phyloP scores from a whole-genome alignment of 1,140 invertebrate species.

The Muscidifurax raptorellus region DNA sequence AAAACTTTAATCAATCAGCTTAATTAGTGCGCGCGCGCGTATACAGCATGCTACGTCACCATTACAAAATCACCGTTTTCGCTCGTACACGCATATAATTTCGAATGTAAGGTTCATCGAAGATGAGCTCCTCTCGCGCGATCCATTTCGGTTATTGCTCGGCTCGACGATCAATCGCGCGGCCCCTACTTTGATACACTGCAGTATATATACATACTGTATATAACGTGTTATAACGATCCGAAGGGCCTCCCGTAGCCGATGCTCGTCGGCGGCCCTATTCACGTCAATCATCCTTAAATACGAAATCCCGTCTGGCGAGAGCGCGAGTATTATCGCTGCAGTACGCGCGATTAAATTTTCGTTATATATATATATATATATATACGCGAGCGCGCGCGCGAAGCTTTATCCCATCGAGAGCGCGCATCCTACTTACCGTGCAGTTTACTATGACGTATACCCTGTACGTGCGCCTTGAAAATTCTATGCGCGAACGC shows the following conservation, averaged over 20 bases:
- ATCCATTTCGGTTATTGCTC: slow-evolving; percentile 29
- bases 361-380: not conserved
- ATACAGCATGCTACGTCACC: too few relatives aligned
- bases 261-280: not conserved
- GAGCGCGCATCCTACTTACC: not conserved
- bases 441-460: too few relatives aligned
- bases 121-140: not conserved
- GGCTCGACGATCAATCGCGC: not conserved
- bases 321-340: not conserved
- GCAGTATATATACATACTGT: too few relatives aligned
- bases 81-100: too few relatives aligned
- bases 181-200: not conserved
- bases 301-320: not conserved
- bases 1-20: not conserved
- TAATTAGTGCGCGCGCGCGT: not conserved
- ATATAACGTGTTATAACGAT: slow-evolving; percentile 12
- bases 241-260: not conserved
- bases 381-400: too few relatives aligned
- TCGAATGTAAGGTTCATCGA: too few relatives aligned
- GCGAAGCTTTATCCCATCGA: too few relatives aligned
- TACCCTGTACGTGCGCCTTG: not conserved
- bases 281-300: slow-evolving; percentile 27
- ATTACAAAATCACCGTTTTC: too few relatives aligned
- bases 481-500: not conserved
- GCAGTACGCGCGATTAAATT: not conserved